These are phyloP conservation scores for Oncorhynchus clarkii DNA, from an alignment of 2,113 vertebrate genomes.

Conservation along the genomic window DNA sequence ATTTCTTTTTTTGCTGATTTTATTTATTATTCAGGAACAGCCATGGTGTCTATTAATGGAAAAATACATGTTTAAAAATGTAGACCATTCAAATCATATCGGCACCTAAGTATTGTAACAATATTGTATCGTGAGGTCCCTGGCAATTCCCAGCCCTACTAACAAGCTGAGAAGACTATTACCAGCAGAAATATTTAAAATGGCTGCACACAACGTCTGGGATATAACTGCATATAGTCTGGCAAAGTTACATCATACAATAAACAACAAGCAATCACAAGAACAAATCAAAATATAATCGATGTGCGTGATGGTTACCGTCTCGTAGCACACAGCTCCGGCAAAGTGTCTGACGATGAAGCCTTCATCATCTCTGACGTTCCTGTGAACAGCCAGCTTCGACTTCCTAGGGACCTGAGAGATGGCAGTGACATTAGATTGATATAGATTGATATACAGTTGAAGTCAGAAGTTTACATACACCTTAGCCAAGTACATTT, in stretches of 20 bases:
- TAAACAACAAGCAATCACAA: too few species aligned
- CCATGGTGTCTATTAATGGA: not conserved
- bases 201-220: too few species aligned
- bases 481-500: too few species aligned
- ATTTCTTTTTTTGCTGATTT: too few species aligned
- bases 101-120: too few species aligned
- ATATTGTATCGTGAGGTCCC: too few species aligned
- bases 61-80: not conserved
- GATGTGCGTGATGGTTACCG: constrained; percentile 73
- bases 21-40: constrained; percentile 81
- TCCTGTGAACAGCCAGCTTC: constrained; percentile 91
- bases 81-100: not conserved
- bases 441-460: too few species aligned
- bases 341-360: constrained; percentile 97
- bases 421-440: too few species aligned
- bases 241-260: too few species aligned
- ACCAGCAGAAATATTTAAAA: not conserved
- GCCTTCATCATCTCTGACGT: constrained; percentile 94
- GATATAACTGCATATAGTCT: not conserved
- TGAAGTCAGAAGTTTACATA: too few species aligned
- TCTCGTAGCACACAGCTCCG: constrained; percentile 97
- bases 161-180: not conserved
- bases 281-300: too few species aligned
- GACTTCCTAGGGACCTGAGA: constrained; percentile 94
- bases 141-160: too few species aligned